Evolutionary conservation across 35 echinoderm and acorn worm species (phyloP).

Genomic region (Apostichopus parvimensis): DNA sequence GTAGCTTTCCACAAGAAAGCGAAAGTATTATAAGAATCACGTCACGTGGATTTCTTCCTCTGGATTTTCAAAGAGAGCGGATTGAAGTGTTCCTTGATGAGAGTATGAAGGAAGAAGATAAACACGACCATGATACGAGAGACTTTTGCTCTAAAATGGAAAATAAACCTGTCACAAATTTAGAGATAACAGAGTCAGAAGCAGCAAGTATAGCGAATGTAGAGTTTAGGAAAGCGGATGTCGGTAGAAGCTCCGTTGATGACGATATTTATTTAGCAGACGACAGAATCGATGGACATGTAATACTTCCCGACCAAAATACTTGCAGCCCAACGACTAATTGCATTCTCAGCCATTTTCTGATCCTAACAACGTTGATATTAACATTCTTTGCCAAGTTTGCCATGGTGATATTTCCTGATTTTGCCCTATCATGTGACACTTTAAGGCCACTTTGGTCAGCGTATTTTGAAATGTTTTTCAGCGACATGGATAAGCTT

Average conservation of each 20-base stretch:
- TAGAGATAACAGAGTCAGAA: not conserved
- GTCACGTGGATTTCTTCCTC: no score
- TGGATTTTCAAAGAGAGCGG: no score
- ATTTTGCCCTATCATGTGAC: slow-evolving; percentile 17
- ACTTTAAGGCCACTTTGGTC: not conserved
- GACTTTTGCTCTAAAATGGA: not conserved
- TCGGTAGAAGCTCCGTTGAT: not conserved
- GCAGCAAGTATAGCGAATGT: not conserved
- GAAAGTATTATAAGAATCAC: no score
- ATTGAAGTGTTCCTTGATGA: no score
- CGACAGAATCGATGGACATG: not conserved
- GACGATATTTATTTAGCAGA: not conserved
- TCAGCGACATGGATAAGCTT: not conserved
- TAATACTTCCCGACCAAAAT: not conserved
- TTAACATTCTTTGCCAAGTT: slow-evolving; percentile 29
- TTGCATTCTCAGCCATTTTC: not conserved
- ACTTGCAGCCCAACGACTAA: not conserved
- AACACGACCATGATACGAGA: no score
- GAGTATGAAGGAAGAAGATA: no score
- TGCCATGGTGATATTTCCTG: slow-evolving; percentile 16
- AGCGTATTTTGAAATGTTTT: slow-evolving; percentile 9
- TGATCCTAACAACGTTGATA: not conserved
- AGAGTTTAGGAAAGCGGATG: not conserved
- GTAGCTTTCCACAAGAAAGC: no score
- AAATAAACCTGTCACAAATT: not conserved